Evolutionary conservation across 2,113 vertebrate species (phyloP).

Genomic region (Clarias macrocephalus): DNA sequence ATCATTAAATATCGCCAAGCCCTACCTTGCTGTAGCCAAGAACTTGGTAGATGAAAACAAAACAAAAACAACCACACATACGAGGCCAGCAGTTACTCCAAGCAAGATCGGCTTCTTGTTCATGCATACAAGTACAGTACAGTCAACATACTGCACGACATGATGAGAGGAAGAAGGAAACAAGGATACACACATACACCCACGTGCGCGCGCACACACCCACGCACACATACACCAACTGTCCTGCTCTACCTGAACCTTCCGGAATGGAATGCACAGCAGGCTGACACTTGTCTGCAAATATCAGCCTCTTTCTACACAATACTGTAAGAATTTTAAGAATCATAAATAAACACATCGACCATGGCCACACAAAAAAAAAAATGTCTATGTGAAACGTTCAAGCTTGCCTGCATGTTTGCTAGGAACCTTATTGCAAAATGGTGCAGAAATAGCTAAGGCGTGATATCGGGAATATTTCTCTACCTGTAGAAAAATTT

Average conservation of each 20-base stretch:
- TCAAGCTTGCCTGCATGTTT: background rate
- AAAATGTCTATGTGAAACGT: background rate
- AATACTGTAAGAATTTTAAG: background rate
- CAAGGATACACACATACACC: background rate
- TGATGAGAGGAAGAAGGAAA: background rate
- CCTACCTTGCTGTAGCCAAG: background rate
- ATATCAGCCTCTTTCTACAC: background rate
- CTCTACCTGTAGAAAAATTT: background rate
- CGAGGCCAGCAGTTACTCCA: background rate
- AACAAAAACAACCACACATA: background rate
- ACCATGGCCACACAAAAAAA: background rate
- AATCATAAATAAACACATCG: background rate
- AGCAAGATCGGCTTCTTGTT: background rate
- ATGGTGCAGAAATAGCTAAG: background rate
- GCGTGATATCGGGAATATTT: background rate
- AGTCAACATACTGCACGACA: background rate
- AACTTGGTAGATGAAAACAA: background rate
- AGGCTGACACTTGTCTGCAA: constrained; percentile 13
- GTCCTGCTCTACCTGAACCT: background rate
- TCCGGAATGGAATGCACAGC: background rate
- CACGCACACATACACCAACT: background rate
- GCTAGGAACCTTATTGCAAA: background rate
- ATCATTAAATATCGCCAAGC: background rate
- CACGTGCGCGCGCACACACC: too few species aligned
- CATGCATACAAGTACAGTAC: background rate